Evolutionary conservation across 2,888 invertebrate genomes (phyloP).

Genomic region (Incurvaria masculella): DNA sequence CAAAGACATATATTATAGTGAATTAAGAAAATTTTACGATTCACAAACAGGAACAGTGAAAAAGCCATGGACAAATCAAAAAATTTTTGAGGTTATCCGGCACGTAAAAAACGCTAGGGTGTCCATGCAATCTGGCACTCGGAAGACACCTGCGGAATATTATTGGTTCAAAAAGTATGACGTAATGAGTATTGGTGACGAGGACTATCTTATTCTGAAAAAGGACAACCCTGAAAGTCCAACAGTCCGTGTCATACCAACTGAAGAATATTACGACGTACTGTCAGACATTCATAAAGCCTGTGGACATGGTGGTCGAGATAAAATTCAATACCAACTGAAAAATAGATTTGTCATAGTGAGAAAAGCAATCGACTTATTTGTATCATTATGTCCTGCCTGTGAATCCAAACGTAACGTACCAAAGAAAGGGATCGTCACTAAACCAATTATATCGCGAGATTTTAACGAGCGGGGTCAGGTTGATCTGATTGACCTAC

Average conservation of each 20-base stretch:
- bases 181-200: slow-evolving; percentile 11
- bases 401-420: not conserved
- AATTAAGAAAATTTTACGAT: too few species aligned
- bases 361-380: not conserved
- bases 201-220: slow-evolving; percentile 16
- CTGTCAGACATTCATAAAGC: slow-evolving; percentile 17
- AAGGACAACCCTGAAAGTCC: slow-evolving; percentile 12
- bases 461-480: slow-evolving; percentile 23
- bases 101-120: too few species aligned
- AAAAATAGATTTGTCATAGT: not conserved
- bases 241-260: slow-evolving; percentile 16
- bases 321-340: not conserved
- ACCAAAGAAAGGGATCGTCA: slow-evolving; percentile 18
- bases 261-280: slow-evolving; percentile 14
- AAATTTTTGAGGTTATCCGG: slow-evolving; percentile 2
- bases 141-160: too few species aligned
- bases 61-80: too few species aligned
- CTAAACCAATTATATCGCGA: slow-evolving; percentile 19
- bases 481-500: slow-evolving; percentile 23
- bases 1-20: too few species aligned
- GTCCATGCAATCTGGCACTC: too few species aligned
- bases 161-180: slow-evolving; percentile 14
- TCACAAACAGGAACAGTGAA: too few species aligned
- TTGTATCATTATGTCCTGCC: not conserved
- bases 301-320: slow-evolving; percentile 1